Conservation (phyloP, 2,113 vertebrate species). For the Aythya baeri region DNA sequence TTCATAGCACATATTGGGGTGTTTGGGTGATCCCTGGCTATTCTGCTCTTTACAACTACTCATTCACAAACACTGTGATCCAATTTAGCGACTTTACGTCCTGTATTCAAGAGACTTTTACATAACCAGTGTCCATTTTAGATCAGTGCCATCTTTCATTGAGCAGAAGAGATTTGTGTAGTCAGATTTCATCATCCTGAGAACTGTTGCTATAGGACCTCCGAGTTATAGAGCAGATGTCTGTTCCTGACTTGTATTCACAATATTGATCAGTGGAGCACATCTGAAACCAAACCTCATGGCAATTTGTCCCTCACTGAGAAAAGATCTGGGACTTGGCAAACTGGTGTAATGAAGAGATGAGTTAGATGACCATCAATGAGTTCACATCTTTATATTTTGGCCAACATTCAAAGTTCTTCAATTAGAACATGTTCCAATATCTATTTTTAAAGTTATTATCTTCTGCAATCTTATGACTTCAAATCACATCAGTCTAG, state of each 20-base stretch:
- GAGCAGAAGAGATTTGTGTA: neutral
- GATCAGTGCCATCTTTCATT: neutral
- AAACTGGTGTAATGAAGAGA: neutral
- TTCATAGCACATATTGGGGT: neutral
- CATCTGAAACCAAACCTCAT: neutral
- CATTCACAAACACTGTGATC: neutral
- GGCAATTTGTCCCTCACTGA: neutral
- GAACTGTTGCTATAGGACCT: neutral
- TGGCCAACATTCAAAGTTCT: neutral
- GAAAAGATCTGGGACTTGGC: neutral
- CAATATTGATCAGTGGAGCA: neutral
- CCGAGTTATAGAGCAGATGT: neutral
- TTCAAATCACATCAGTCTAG: neutral
- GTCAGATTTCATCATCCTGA: neutral
- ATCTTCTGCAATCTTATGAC: neutral
- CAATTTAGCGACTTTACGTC: neutral
- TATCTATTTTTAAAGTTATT: neutral
- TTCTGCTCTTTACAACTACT: neutral
- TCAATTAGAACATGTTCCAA: neutral
- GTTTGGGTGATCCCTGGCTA: neutral
- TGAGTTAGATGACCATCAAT: neutral
- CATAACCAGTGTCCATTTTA: neutral
- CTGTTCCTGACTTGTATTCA: neutral
- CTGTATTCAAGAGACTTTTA: neutral
- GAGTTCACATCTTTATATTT: neutral